These are phyloP conservation scores for Stenotaenia linearis DNA, from an alignment of 2,888 invertebrate species.

Conservation along the genomic window DNA sequence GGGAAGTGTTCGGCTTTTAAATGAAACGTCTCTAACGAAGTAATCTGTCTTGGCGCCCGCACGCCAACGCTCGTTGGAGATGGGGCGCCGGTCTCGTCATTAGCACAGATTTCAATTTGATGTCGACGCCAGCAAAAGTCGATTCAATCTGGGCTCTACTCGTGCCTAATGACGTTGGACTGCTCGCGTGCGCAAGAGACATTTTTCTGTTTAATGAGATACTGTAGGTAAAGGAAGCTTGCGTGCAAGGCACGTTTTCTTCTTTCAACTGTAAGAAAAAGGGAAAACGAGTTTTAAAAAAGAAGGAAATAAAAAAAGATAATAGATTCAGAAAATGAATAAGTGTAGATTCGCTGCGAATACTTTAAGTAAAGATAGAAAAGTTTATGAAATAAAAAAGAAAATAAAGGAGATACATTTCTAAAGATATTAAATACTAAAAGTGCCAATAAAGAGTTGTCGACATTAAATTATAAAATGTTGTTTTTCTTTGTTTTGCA, in stretches of 20 bases:
- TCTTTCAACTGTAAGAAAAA: neutral
- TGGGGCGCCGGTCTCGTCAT: conserved; percentile 17
- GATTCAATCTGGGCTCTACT: neutral
- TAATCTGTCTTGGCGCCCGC: conserved; percentile 12
- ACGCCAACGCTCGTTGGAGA: neutral
- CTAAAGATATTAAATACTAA: neutral
- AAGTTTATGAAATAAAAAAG: neutral
- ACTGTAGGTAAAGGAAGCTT: neutral
- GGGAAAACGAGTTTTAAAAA: neutral
- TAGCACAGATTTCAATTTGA: conserved; percentile 27
- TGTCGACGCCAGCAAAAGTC: conserved; percentile 2
- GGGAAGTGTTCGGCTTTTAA: neutral
- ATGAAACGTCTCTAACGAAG: conserved; percentile 26
- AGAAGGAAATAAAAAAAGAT: neutral
- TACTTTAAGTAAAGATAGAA: neutral
- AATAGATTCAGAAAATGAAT: neutral
- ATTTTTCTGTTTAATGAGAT: neutral
- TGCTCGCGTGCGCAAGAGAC: neutral
- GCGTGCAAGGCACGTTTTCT: neutral
- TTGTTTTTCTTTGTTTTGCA: no score
- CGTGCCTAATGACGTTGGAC: neutral
- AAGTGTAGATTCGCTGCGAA: neutral
- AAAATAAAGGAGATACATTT: neutral
- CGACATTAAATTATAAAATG: no score
- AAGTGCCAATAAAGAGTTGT: no score